Evolutionary conservation across 2,888 invertebrate species (phyloP).

Genomic region (Sericinus montela): DNA sequence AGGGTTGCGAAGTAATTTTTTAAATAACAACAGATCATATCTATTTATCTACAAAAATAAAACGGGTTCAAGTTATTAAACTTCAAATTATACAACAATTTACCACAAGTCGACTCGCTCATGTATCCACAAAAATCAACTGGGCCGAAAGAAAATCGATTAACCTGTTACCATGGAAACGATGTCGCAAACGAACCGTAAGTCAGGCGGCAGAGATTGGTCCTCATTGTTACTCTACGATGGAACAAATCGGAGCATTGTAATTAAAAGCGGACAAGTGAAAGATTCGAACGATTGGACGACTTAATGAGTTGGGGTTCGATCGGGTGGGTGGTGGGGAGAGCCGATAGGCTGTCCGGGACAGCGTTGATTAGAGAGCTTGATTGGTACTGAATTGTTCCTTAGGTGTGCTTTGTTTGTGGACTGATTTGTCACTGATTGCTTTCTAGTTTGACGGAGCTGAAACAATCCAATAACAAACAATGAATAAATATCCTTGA

Average conservation of each 20-base stretch:
- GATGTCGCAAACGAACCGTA: neutral
- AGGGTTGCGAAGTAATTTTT: too few relatives aligned
- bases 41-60: too few relatives aligned
- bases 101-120: too few relatives aligned
- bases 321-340: neutral
- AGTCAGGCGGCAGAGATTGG: constrained; percentile 7
- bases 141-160: neutral
- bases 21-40: too few relatives aligned
- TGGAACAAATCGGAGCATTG: constrained; percentile 7
- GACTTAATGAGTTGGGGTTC: constrained; percentile 15
- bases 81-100: too few relatives aligned
- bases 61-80: too few relatives aligned
- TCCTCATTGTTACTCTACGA: constrained; percentile 7
- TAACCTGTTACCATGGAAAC: neutral
- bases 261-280: constrained; percentile 19
- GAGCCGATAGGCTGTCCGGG: neutral
- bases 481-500: too few relatives aligned
- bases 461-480: too few relatives aligned
- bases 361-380: constrained; percentile 4
- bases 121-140: neutral
- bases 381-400: constrained; percentile 17
- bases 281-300: constrained; percentile 17
- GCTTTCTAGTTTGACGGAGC: neutral
- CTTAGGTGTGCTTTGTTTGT: neutral
- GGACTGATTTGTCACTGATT: neutral